These are phyloP conservation scores for Leptinotarsa haldemani DNA, from an alignment of 2,888 invertebrate species.

Conservation along the genomic window DNA sequence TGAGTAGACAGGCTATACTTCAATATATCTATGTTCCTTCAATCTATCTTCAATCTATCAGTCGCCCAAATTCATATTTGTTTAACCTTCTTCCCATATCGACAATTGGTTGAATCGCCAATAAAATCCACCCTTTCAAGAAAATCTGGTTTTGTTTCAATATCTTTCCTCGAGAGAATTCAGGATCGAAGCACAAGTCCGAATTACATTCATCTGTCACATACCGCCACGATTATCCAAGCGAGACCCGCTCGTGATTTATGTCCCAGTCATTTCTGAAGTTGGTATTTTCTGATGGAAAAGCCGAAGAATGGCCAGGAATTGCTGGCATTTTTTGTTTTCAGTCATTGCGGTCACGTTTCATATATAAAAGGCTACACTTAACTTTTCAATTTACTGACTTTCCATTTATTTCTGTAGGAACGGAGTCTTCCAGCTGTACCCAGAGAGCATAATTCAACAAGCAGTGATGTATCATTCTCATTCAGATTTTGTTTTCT, in stretches of 20 bases:
- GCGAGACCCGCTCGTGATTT: slow-evolving; percentile 57
- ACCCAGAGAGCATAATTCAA: slow-evolving; percentile 38
- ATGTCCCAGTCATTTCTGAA: slow-evolving; percentile 56
- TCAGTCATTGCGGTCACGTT: slow-evolving; percentile 54
- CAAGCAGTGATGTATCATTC: slow-evolving; percentile 41
- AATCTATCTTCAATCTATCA: no score
- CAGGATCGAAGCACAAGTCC: slow-evolving; percentile 10
- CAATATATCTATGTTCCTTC: no score
- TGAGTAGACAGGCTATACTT: no score
- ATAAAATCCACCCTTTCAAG: slow-evolving; percentile 12
- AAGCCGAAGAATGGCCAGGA: slow-evolving; percentile 40
- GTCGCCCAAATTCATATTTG: background rate
- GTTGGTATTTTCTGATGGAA: slow-evolving; percentile 54
- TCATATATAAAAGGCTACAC: slow-evolving; percentile 53
- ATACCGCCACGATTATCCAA: slow-evolving; percentile 60
- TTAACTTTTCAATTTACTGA: slow-evolving; percentile 56
- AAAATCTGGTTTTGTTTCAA: slow-evolving; percentile 5
- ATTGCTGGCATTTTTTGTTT: slow-evolving; percentile 55
- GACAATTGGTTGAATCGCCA: background rate
- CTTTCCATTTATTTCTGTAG: slow-evolving; percentile 51
- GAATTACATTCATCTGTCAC: slow-evolving; percentile 60
- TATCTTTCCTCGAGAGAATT: slow-evolving; percentile 10
- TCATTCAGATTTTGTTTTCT: slow-evolving; percentile 33
- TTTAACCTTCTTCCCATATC: background rate
- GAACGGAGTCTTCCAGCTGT: slow-evolving; percentile 41